Base-by-base conservation (phyloP, 2,113 vertebrate genomes). In the Solea senegalensis region DNA sequence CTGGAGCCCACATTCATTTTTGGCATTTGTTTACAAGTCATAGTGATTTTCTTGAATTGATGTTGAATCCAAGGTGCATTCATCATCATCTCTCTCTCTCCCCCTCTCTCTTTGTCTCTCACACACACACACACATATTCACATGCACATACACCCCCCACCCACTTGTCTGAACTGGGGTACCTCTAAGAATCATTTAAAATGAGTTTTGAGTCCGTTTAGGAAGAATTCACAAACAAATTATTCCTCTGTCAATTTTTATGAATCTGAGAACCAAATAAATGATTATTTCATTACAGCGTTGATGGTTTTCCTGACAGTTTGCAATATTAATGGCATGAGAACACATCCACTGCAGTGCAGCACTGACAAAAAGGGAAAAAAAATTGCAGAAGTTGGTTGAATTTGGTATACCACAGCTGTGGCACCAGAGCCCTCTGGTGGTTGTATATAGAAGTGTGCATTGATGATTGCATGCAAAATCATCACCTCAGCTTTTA, bases 261-360 rank as follows among this genome's bases (percentile, higher is more conserved):
- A 64, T 71, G 65, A 79, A 75, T 75, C 58, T 51, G 44, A 57
- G 34, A 72, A 64, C 45, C 60, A 75, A 82, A 70, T 62, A 72
- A 68, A 67, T 68, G 34, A 73, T 76, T 57, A 66, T 83, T 86
- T 85, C 40, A 80, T 70, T 68, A 65, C 21, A 57, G 61, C 58
- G 65, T 64, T 76, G 66, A 57, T 72, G 50, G 54, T 76, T 81
- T 89, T 81, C 83, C 68, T 73, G 84, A 84, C 65, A 74, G 53
- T 72, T 89, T 51, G 2, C 62, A 80, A 84, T 84, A 80, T 83
- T 82, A 79, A 81, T 83, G 71, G 62, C 72, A 80, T 48, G 57
- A 81, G 81, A 86, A 78, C 70, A 82, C 69, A 84, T 85, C 82
- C 84, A 86, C 88, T 91, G 90, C 89, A 92, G 81, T 93, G 91